Evolutionary conservation across 2,888 invertebrate species (phyloP), one percentile per base, ranked within the genome.

Genomic region (Byasa hedistus): DNA sequence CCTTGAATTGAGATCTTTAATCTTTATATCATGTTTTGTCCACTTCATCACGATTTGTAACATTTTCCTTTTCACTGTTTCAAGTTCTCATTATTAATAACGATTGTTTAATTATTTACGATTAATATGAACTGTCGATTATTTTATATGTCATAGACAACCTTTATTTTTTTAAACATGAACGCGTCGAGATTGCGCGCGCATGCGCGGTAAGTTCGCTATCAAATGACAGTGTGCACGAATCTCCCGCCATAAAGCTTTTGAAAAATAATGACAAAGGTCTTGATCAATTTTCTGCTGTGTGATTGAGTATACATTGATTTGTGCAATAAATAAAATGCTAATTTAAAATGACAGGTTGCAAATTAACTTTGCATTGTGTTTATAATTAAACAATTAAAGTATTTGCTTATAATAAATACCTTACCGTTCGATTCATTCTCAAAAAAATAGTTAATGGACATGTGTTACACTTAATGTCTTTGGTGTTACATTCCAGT

Each of bases 201-300:
- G 48, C 57, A 57, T 52, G 36, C 27, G 52, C 36, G 36, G 51
- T 51, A 27, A 51, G 64, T 52, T 36, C 57, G 57, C 36, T 19
- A 57, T 32, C 57, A 52, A 64, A 57, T 52, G 64, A 17, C 57
- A 57, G 32, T 19, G 21, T 19, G 21, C 36, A 57, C 57, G 23
- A n/a, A 51, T 27, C 57, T 64, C 57, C 51, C 64, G 64, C 64
- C 64, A 64, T 36, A 57, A 57, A 63, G 48, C 62, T 48, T 63
- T 62, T 57, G 21, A 57, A 63, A 56, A 27, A 63, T 24, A 48
- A 44, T 48, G 44, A 23, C 24, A 57, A 62, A 62, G 44, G 48
- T 57, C 52, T 51, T 57, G 64, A 64, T 57, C 36, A 64, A 51
- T 64, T 48, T 63, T 62, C 56, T 63, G 56, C 27, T 63, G n/a